These are phyloP conservation scores for Helarctos malayanus DNA, from an alignment of 2,797 vertebrate species.

Conservation along the genomic window DNA sequence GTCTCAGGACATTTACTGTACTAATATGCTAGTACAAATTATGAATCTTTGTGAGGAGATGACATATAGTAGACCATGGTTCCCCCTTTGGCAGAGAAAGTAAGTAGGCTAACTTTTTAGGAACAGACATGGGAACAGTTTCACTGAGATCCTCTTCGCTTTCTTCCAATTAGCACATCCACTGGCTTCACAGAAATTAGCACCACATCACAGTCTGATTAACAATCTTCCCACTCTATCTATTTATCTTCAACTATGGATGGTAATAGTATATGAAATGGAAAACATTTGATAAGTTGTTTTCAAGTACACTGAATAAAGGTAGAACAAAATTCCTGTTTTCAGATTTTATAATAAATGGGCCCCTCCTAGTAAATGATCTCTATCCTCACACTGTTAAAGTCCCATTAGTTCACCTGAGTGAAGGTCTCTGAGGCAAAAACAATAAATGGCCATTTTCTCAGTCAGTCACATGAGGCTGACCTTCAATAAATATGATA, in stretches of 20 bases:
- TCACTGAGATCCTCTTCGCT: neutral
- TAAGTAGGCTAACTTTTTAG: neutral
- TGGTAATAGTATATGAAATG: neutral
- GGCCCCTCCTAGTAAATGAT: neutral
- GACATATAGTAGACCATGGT: neutral
- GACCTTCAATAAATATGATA: slow-evolving; percentile 51
- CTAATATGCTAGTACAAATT: neutral
- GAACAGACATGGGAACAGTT: neutral
- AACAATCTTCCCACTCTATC: neutral
- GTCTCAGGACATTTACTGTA: neutral
- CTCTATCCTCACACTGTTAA: neutral
- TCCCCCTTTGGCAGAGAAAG: neutral
- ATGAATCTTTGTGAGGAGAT: neutral
- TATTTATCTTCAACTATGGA: neutral
- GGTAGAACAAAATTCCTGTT: neutral
- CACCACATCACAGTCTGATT: neutral
- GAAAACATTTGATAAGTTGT: neutral
- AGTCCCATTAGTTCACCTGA: slow-evolving; percentile 30
- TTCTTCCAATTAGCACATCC: neutral
- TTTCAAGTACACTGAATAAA: slow-evolving; percentile 41
- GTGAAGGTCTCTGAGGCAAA: neutral
- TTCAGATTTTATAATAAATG: slow-evolving; percentile 22
- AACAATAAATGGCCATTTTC: slow-evolving; percentile 26
- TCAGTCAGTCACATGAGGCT: neutral
- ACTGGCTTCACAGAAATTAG: neutral